Conservation (phyloP, 2,888 invertebrate species). For the Axea sp. region DNA sequence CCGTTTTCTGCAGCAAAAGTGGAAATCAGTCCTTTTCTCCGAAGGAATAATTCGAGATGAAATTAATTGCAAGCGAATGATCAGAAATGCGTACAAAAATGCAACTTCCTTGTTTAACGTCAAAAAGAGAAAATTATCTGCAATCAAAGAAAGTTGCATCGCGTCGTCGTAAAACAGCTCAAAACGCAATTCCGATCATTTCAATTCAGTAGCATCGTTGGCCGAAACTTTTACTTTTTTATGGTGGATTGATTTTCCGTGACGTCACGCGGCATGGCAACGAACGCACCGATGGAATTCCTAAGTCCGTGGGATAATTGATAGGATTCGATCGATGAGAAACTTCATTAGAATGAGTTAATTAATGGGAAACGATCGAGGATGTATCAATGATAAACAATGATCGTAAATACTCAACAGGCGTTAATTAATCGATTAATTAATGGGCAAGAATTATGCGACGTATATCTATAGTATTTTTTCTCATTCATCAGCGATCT, state of each 20-base stretch:
- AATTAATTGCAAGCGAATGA: constrained; percentile 14
- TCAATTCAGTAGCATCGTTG: constrained; percentile 7
- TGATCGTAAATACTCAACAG: too few species aligned
- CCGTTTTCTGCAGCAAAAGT: too few species aligned
- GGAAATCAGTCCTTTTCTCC: too few species aligned
- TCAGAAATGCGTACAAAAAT: constrained; percentile 17
- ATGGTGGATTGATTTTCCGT: constrained; percentile 15
- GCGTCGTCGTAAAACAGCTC: constrained; percentile 20
- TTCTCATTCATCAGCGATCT: too few species aligned
- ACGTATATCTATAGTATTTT: too few species aligned
- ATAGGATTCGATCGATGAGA: too few species aligned
- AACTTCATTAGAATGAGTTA: too few species aligned
- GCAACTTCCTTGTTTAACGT: constrained; percentile 20
- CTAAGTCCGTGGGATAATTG: neutral
- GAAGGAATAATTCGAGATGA: neutral
- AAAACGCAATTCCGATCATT: constrained; percentile 31
- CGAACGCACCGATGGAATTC: too few species aligned
- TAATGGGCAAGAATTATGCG: too few species aligned
- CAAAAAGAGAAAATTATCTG: constrained; percentile 43
- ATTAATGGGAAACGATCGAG: too few species aligned
- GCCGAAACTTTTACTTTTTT: constrained; percentile 42
- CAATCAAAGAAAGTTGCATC: constrained; percentile 35
- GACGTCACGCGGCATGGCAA: neutral
- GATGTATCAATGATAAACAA: neutral
- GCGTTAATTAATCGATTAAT: too few species aligned